A percentile compares a stretch with the other conserved stretches of the same genome.
phyloP scores from a whole-genome alignment of 1,140 invertebrate genomes.

The Zaprionus vittiger region DNA sequence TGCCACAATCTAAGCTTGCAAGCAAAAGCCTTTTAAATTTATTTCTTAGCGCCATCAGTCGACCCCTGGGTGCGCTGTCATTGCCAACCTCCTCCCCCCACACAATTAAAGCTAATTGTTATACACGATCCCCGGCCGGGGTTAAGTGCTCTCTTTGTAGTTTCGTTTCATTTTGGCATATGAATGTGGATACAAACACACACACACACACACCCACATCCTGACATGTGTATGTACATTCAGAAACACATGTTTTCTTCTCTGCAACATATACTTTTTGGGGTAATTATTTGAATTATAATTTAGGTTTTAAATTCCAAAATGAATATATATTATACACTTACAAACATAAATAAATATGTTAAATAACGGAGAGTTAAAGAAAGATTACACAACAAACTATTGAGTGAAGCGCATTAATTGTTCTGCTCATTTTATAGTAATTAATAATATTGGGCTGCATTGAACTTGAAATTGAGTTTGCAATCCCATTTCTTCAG shows the following conservation, averaged over 20 bases:
- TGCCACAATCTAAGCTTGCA: constrained; percentile 28
- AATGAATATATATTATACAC: not conserved
- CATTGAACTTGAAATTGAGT: no score
- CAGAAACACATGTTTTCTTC: constrained; percentile 15
- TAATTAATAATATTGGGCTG: no score
- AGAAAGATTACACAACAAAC: no score
- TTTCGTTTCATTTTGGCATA: constrained; percentile 10
- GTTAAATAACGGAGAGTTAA: not conserved
- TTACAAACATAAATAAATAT: not conserved
- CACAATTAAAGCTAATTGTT: constrained; percentile 65
- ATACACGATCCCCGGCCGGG: constrained; percentile 32
- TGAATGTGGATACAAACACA: constrained; percentile 11
- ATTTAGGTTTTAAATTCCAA: not conserved
- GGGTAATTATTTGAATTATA: not conserved
- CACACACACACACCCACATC: not conserved
- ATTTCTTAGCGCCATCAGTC: constrained; percentile 28
- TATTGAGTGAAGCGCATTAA: no score
- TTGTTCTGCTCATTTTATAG: no score
- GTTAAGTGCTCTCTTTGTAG: constrained; percentile 60
- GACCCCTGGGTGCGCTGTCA: constrained; percentile 23
- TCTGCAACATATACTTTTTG: constrained; percentile 10
- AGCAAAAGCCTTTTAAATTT: constrained; percentile 31
- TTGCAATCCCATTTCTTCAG: no score
- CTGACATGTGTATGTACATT: not conserved
- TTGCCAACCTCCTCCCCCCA: not conserved